Evolutionary conservation across 2,797 vertebrate species (phyloP).

Genomic region (Typhlichthys subterraneus): DNA sequence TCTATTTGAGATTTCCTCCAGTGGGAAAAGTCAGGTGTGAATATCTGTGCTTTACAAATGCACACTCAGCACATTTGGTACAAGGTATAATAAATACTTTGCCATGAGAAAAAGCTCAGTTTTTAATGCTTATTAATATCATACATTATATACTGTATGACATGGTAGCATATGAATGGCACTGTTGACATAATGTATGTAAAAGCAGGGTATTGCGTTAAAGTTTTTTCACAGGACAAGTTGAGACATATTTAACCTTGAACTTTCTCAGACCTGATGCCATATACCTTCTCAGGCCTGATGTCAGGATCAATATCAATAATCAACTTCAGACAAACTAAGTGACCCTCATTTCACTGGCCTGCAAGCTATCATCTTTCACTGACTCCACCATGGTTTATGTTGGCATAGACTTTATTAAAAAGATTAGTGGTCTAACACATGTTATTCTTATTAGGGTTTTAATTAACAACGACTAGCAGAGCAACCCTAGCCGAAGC

Average conservation of each 20-base stretch:
- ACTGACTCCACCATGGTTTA: background rate
- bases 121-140: conserved; percentile 10
- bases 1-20: conserved; percentile 5
- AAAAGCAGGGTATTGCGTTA: background rate
- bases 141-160: background rate
- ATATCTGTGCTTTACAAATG: conserved; percentile 2
- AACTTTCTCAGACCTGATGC: conserved; percentile 20
- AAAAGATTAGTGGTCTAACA: background rate
- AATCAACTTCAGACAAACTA: conserved; percentile 8
- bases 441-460: background rate
- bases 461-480: too few relatives aligned
- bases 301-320: conserved; percentile 41
- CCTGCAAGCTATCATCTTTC: background rate
- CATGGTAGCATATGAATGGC: background rate
- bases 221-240: background rate
- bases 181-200: background rate
- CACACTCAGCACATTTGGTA: background rate
- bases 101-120: conserved; percentile 15
- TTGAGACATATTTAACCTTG: conserved; percentile 33
- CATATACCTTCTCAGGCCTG: conserved; percentile 1
- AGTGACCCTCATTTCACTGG: conserved; percentile 3
- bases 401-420: conserved; percentile 2
- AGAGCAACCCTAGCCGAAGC: background rate
- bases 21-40: too few relatives aligned
- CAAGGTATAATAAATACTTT: background rate